phyloP scores from a whole-genome alignment of 2,888 invertebrate genomes.

The Acronicta psi region DNA sequence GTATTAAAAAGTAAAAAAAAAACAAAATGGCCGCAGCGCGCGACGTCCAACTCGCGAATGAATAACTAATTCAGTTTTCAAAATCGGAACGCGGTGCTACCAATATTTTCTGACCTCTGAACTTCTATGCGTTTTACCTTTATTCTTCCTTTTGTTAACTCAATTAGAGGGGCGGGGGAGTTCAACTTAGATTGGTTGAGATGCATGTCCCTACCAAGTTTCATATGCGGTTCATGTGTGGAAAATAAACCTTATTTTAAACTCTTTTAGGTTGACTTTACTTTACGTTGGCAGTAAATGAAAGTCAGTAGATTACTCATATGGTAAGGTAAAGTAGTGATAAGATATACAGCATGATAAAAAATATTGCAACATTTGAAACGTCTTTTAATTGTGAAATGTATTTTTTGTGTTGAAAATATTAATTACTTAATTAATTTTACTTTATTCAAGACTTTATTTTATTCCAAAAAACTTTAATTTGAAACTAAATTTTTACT shows the following conservation, averaged over 20 bases:
- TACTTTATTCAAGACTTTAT: no score
- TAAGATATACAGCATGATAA: conserved; percentile 78
- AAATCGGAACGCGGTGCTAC: conserved; percentile 74
- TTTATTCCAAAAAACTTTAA: background rate
- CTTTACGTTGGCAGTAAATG: conserved; percentile 22
- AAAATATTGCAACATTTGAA: conserved; percentile 17
- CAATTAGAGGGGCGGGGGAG: conserved; percentile 55
- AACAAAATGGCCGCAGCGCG: conserved; percentile 67
- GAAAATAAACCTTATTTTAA: conserved; percentile 45
- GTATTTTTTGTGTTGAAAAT: no score
- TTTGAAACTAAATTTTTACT: background rate
- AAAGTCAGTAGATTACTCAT: conserved; percentile 73
- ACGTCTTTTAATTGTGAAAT: background rate
- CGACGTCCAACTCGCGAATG: conserved; percentile 75
- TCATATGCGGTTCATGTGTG: conserved; percentile 14
- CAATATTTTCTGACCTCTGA: conserved; percentile 63
- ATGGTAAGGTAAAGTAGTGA: conserved; percentile 79
- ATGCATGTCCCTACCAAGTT: conserved; percentile 55
- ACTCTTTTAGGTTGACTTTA: conserved; percentile 31
- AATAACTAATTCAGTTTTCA: conserved; percentile 83
- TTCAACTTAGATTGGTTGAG: conserved; percentile 58
- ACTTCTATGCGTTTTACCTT: conserved; percentile 57
- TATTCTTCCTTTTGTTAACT: conserved; percentile 31
- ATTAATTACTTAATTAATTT: no score
- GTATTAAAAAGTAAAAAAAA: conserved; percentile 48